These are phyloP conservation scores for Hedychridium roseum DNA, from an alignment of 2,888 invertebrate genomes.

Conservation along the genomic window DNA sequence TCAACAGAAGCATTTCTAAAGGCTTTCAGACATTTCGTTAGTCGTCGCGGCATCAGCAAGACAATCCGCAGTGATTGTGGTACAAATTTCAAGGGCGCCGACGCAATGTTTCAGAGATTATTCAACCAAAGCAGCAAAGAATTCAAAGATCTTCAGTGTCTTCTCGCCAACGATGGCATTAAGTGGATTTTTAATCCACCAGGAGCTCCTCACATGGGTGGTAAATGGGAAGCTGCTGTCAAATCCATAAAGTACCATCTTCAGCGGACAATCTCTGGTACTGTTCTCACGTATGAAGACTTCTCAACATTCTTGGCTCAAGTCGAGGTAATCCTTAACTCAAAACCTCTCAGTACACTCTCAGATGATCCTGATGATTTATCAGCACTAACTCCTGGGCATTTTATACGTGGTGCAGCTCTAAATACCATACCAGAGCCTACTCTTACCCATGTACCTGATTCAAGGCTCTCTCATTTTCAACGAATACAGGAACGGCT, in stretches of 20 bases:
- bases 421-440: slow-evolving; percentile 32
- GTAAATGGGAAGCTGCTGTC: slow-evolving; percentile 44
- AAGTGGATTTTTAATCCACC: slow-evolving; percentile 42
- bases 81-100: slow-evolving; percentile 10
- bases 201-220: slow-evolving; percentile 42
- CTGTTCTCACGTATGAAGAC: slow-evolving; percentile 39
- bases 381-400: slow-evolving; percentile 43
- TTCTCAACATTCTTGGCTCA: slow-evolving; percentile 35
- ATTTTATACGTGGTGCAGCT: slow-evolving; percentile 41
- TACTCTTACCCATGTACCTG: slow-evolving; percentile 19
- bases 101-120: slow-evolving; percentile 5
- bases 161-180: slow-evolving; percentile 23
- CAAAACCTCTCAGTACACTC: slow-evolving; percentile 36
- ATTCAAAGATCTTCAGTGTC: background rate
- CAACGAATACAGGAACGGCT: slow-evolving; percentile 35
- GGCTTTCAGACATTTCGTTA: slow-evolving; percentile 23
- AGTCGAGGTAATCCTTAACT: slow-evolving; percentile 41
- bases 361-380: slow-evolving; percentile 29
- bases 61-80: slow-evolving; percentile 6
- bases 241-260: slow-evolving; percentile 42
- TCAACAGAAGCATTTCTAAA: slow-evolving; percentile 18
- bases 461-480: slow-evolving; percentile 36
- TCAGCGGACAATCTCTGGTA: slow-evolving; percentile 24
- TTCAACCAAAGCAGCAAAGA: background rate
- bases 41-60: slow-evolving; percentile 3